These are phyloP conservation scores for Danio albolineatus DNA, from an alignment of 2,797 vertebrate genomes.

Conservation along the genomic window DNA sequence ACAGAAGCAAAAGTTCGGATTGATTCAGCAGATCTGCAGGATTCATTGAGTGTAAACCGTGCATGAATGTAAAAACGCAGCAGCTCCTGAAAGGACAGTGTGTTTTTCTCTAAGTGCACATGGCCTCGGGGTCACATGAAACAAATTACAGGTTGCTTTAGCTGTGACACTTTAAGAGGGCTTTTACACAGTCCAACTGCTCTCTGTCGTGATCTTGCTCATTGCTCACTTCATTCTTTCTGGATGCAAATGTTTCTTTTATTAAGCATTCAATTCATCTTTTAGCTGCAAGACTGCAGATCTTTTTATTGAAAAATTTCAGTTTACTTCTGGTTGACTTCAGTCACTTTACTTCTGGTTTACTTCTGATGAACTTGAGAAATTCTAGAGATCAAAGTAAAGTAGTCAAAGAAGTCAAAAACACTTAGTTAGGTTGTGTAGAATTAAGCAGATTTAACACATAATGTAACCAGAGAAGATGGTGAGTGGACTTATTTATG, in stretches of 20 bases:
- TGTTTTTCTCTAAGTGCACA: conserved; percentile 14
- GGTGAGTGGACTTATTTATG: not conserved
- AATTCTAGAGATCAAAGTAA: not conserved
- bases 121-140: conserved; percentile 45
- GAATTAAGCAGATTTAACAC: conserved; percentile 67
- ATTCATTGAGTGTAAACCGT: conserved; percentile 31
- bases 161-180: conserved; percentile 40
- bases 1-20: not conserved
- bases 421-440: conserved; percentile 66
- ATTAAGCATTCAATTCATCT: not conserved
- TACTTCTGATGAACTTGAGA: not conserved
- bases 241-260: conserved; percentile 14
- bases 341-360: too few species aligned
- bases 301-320: not conserved
- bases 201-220: conserved; percentile 21
- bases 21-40: not conserved
- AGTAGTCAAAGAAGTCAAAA: not conserved
- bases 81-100: conserved; percentile 20
- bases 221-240: conserved; percentile 29
- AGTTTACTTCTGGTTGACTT: too few species aligned
- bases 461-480: conserved; percentile 55
- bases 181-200: conserved; percentile 38
- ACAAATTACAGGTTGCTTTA: conserved; percentile 52
- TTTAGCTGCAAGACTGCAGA: not conserved
- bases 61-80: not conserved